Percentiles rank a stretch among this genome's conserved stretches.
phyloP scores from a whole-genome alignment of 1,140 invertebrate species.

The Heliconius himera region DNA sequence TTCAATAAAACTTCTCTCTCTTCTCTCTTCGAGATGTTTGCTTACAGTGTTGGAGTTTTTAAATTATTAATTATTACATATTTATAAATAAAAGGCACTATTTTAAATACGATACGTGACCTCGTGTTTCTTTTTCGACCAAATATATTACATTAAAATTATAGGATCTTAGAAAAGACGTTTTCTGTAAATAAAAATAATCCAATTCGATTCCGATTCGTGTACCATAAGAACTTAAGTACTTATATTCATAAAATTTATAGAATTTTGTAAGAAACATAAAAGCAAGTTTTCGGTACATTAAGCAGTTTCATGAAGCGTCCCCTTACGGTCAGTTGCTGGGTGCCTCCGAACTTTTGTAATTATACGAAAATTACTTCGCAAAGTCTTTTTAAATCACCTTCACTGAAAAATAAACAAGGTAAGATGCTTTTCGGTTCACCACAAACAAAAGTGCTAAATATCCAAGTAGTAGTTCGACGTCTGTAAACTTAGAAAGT shows the following conservation, averaged over 20 bases:
- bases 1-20: too few species aligned
- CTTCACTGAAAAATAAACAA: slow-evolving; percentile 8
- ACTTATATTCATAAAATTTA: background rate
- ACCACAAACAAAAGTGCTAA: background rate
- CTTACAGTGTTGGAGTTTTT: too few species aligned
- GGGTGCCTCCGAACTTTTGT: slow-evolving; percentile 13
- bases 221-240: background rate
- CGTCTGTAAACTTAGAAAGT: background rate
- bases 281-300: slow-evolving; percentile 18
- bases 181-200: too few species aligned
- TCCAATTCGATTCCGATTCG: too few species aligned
- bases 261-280: slow-evolving; percentile 8
- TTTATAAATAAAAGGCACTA: too few species aligned
- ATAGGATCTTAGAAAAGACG: too few species aligned
- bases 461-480: background rate
- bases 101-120: too few species aligned
- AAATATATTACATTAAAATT: too few species aligned
- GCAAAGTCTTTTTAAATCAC: background rate
- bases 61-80: too few species aligned
- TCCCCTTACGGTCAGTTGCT: slow-evolving; percentile 19
- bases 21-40: too few species aligned
- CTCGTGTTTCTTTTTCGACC: too few species aligned
- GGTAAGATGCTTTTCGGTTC: slow-evolving; percentile 8
- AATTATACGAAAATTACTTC: slow-evolving; percentile 20
- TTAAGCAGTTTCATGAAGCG: slow-evolving; percentile 17